Percentiles rank a stretch among this genome's conserved stretches.
Evolutionary conservation across 2,888 invertebrate genomes (phyloP).

Genomic region (Rotaria sp.): DNA sequence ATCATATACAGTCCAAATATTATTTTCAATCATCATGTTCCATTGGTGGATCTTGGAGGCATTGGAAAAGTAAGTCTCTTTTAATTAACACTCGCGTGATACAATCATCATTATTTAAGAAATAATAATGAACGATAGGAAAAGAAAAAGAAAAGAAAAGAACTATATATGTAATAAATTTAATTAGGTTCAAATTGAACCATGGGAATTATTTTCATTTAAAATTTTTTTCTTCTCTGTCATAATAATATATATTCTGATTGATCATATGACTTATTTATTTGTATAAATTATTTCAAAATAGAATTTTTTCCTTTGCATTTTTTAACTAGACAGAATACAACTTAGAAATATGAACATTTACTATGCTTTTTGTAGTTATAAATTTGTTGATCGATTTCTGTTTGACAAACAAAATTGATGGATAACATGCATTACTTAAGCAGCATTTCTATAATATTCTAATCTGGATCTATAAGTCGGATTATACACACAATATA

Average conservation of each 20-base stretch:
- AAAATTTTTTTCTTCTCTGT: not conserved
- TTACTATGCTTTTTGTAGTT: not conserved
- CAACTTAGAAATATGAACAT: no score
- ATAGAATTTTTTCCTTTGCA: no score
- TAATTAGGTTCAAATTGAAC: not conserved
- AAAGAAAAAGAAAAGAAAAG: not conserved
- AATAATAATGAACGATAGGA: not conserved
- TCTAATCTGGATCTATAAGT: not conserved
- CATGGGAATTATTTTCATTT: not conserved
- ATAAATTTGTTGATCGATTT: not conserved
- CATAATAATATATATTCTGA: not conserved
- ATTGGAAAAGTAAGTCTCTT: not conserved
- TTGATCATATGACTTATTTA: not conserved
- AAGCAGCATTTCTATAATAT: not conserved
- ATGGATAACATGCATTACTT: not conserved
- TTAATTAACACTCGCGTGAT: conserved; percentile 9
- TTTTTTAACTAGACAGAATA: not conserved
- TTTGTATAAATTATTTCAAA: no score
- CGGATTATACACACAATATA: not conserved
- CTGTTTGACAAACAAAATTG: not conserved
- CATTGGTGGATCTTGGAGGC: conserved; percentile 26
- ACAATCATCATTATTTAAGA: not conserved
- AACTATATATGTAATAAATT: not conserved
- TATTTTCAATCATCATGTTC: not conserved
- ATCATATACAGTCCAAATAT: not conserved